phyloP scores from a whole-genome alignment of 2,113 vertebrate species.

The Artemisiospiza belli region DNA sequence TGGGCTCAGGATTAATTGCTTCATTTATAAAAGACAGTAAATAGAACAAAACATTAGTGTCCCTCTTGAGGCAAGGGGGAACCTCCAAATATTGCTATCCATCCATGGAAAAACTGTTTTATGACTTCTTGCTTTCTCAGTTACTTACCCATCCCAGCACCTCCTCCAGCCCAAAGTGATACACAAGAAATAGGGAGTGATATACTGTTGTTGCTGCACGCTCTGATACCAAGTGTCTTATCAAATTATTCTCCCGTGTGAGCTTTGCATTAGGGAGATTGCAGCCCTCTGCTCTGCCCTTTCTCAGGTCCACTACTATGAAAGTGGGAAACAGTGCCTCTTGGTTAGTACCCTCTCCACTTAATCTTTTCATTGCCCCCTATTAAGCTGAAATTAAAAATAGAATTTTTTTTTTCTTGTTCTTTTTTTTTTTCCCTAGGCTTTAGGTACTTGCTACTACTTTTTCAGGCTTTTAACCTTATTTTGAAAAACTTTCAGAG shows the following conservation, averaged over 20 bases:
- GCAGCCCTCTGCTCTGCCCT: not conserved
- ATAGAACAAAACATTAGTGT: not conserved
- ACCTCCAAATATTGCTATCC: not conserved
- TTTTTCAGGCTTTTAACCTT: not conserved
- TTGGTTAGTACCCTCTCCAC: not conserved
- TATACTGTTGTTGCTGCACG: not conserved
- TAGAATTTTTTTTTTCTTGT: not conserved
- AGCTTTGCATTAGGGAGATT: not conserved
- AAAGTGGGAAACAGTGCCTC: fast-evolving
- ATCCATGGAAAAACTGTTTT: not conserved
- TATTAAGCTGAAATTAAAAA: not conserved
- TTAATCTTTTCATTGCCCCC: not conserved
- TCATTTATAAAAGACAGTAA: not conserved
- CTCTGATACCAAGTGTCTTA: not conserved
- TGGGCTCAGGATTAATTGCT: not conserved
- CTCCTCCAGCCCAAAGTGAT: not conserved
- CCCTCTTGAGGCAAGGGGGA: not conserved
- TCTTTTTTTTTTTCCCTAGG: not conserved
- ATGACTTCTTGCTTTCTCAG: not conserved
- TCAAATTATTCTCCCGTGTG: not conserved
- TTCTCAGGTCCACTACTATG: not conserved
- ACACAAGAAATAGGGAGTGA: not conserved
- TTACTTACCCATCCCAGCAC: not conserved
- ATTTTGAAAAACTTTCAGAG: not conserved
- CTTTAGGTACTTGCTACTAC: not conserved